Evolutionary conservation across 2,113 vertebrate genomes (phyloP), one percentile per base, ranked within the genome.

Genomic region (Irena cyanogastra): DNA sequence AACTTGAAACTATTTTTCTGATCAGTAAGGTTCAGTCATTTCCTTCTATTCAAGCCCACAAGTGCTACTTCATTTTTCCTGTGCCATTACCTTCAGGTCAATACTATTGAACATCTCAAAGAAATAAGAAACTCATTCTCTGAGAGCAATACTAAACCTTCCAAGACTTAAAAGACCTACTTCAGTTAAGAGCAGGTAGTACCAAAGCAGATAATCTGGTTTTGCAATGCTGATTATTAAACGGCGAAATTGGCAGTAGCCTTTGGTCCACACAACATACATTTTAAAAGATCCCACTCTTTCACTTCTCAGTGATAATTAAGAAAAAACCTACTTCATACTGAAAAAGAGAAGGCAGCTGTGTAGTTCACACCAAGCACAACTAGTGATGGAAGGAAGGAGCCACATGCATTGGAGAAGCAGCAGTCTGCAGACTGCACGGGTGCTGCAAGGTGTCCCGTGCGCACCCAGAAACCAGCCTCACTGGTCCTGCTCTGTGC

Each of bases 1-100:
- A 80, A 71, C 24, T 68, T 9, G 4, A 96, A 76, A 94, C 78
- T 92, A 54, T 92, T 97, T 96, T 90, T 87, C 95, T 94, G 77
- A 95, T 94, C 93, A 96, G 83, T 90, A 94, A 92, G 69, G 85
- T 86, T 75, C 63, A 87, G 66, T 88, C 14, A 56, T 68, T 94
- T 92, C 47, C 59, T 94, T 89, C 71, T 59, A 42, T 59, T 35
- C 2, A 4, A 87, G 76, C 37, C 53, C 64, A 52, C 68, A 90
- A 71, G 75, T 17, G 72, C 56, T 72, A 66, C 18, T 37, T 74
- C 15, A 11, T 75, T 90, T 86, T 65, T 81, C 85, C 84, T 50
- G 76, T 79, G 47, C 50, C 89, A 69, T 95, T 74, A 86, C 70
- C 52, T 80, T 39, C 83, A 54, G 21, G 74, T 96, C 85, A 93